These are phyloP conservation scores for Tinea pellionella DNA, from an alignment of 2,888 invertebrate species.

Conservation along the genomic window DNA sequence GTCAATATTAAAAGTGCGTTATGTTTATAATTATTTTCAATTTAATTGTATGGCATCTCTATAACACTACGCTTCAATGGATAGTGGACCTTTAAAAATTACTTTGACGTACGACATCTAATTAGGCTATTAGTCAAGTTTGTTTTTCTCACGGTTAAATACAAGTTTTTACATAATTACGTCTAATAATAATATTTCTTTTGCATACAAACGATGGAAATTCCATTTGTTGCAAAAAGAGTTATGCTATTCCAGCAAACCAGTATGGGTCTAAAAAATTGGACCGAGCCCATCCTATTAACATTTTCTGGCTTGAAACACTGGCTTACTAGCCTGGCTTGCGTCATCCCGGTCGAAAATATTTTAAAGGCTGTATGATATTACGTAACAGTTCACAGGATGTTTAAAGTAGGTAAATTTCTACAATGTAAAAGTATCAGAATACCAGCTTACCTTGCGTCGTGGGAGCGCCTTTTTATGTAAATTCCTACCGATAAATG, in stretches of 20 bases:
- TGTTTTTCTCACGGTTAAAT: neutral
- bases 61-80: too few relatives aligned
- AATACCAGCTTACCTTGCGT: conserved; percentile 28
- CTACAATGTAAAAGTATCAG: conserved; percentile 38
- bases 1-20: too few relatives aligned
- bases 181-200: neutral
- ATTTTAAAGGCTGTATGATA: conserved; percentile 6
- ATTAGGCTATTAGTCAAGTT: neutral
- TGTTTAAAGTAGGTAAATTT: conserved; percentile 19
- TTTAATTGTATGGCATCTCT: too few relatives aligned
- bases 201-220: neutral
- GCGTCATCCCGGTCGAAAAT: too few relatives aligned
- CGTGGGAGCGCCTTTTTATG: conserved; percentile 55
- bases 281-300: too few relatives aligned
- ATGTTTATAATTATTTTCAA: too few relatives aligned
- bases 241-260: too few relatives aligned
- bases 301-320: too few relatives aligned
- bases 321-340: too few relatives aligned
- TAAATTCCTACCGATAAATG: conserved; percentile 44
- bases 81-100: too few relatives aligned
- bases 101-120: neutral
- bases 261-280: too few relatives aligned
- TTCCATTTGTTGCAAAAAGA: neutral
- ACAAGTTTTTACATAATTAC: neutral
- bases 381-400: conserved; percentile 35